Conservation (phyloP, 2,888 invertebrate genomes). For the Sphinx pinastri region DNA sequence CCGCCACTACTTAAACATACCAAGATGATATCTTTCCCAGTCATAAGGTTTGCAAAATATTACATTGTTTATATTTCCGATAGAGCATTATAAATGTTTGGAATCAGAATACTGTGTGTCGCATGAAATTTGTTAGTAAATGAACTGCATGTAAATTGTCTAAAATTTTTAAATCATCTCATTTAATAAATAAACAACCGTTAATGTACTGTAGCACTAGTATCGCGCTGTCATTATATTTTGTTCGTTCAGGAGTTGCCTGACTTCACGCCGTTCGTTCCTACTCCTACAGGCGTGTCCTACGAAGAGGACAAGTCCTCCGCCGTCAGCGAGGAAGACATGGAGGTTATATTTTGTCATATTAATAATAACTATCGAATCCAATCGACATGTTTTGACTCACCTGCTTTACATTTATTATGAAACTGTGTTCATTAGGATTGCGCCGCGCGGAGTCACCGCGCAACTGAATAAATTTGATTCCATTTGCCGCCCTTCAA, state of each 20-base stretch:
- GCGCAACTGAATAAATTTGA: too few species aligned
- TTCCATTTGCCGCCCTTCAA: too few species aligned
- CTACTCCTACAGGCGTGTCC: constrained; percentile 42
- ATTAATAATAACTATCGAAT: not conserved
- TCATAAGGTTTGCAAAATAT: too few species aligned
- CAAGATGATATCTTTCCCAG: too few species aligned
- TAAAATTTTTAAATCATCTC: not conserved
- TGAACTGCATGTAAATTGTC: not conserved
- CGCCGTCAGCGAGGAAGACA: constrained; percentile 57
- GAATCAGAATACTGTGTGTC: not conserved
- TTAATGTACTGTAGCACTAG: not conserved
- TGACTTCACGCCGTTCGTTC: constrained; percentile 57
- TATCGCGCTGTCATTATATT: not conserved
- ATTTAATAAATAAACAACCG: not conserved
- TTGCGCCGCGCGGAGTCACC: too few species aligned
- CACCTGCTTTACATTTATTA: too few species aligned
- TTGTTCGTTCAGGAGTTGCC: constrained; percentile 50
- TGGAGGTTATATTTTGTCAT: constrained; percentile 54
- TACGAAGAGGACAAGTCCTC: constrained; percentile 25
- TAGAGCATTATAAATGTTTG: too few species aligned
- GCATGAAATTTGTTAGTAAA: not conserved
- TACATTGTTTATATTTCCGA: too few species aligned
- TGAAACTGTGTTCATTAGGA: too few species aligned
- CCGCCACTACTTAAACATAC: too few species aligned
- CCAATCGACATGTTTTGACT: too few species aligned